Evolutionary conservation across 1,140 invertebrate species (phyloP), one percentile per base, ranked within the genome.

Genomic region (Megalopta genalis): DNA sequence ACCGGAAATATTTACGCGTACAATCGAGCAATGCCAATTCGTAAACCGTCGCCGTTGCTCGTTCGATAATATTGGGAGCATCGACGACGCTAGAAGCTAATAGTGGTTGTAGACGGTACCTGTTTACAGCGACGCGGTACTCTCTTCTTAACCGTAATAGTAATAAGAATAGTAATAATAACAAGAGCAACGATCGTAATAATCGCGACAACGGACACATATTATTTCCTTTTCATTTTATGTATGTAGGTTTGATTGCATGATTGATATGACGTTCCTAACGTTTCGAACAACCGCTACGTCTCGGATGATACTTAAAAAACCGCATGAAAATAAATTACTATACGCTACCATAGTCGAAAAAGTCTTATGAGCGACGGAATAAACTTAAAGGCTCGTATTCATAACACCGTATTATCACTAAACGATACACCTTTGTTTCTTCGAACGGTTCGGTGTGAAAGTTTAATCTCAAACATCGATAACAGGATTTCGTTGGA

Each of bases 261-360:
- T 89, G 87, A 86, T 90, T 92, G 91, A 92, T 92, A 92, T 92
- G 91, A 90, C 84, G 83, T 88, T 87, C 68, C 86, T 90, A 90
- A 83, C 81, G 82, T 76, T 80, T 83, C 80, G 57, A 72, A 86
- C 82, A 73, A 87, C 86, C 77, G 73, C 75, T 86, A 63, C 73
- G 59, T 76, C 83, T 88, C 72, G 67, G 10, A 83, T 88, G 86
- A 88, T 85, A 64, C 86, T 71, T 81, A 81, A 77, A 87, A 77
- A 89, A 88, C 77, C 79, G 84, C 77, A 80, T 91, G 88, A 89
- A 87, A 92, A 92, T 92, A 92, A 92, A 92, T 92, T 91, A 92
- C 87, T 91, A 92, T 87, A 78, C 84, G 76, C 89, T 91, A 90
- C 78, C 76, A 77, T 88, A 88, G 76, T 86, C 82, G 84, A 84